These are phyloP conservation scores for Scotopteryx bipunctaria DNA, from an alignment of 2,888 invertebrate species.

Conservation along the genomic window DNA sequence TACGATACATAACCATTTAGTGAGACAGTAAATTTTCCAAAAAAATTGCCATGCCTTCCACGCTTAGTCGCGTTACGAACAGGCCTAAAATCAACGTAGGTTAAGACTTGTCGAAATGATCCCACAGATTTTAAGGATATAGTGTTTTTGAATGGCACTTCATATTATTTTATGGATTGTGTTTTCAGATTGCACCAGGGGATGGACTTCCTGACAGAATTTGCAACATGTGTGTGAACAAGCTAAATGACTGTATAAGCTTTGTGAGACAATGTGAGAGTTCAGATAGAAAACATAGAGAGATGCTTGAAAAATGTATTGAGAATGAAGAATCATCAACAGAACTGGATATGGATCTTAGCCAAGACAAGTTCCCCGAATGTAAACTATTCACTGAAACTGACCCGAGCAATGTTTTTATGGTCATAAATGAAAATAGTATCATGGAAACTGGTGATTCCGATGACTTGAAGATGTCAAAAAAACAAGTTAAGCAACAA, in stretches of 20 bases:
- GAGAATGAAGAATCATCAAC: slow-evolving; percentile 24
- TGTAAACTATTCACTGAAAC: slow-evolving; percentile 39
- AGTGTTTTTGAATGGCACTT: too few relatives aligned
- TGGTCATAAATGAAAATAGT: slow-evolving; percentile 22
- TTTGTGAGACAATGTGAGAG: slow-evolving; percentile 62
- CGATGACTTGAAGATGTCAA: slow-evolving; percentile 23
- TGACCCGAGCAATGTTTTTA: slow-evolving; percentile 37
- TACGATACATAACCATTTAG: too few relatives aligned
- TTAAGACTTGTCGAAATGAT: too few relatives aligned
- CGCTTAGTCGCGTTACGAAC: too few relatives aligned
- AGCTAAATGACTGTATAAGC: slow-evolving; percentile 57
- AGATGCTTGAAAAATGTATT: slow-evolving; percentile 33
- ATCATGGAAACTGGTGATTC: slow-evolving; percentile 20
- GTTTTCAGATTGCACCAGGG: slow-evolving; percentile 57
- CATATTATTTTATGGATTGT: background rate
- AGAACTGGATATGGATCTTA: slow-evolving; percentile 28
- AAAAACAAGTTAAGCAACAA: slow-evolving; percentile 54
- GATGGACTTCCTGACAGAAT: slow-evolving; percentile 66
- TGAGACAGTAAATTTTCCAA: background rate
- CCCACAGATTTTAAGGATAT: too few relatives aligned
- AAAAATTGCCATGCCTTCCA: too few relatives aligned
- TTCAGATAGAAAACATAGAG: slow-evolving; percentile 57
- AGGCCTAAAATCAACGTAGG: too few relatives aligned
- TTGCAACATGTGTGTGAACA: slow-evolving; percentile 59
- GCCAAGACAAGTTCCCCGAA: slow-evolving; percentile 23